These are phyloP conservation scores for Synergus japonicus DNA, from an alignment of 2,888 invertebrate species.

Conservation along the genomic window DNA sequence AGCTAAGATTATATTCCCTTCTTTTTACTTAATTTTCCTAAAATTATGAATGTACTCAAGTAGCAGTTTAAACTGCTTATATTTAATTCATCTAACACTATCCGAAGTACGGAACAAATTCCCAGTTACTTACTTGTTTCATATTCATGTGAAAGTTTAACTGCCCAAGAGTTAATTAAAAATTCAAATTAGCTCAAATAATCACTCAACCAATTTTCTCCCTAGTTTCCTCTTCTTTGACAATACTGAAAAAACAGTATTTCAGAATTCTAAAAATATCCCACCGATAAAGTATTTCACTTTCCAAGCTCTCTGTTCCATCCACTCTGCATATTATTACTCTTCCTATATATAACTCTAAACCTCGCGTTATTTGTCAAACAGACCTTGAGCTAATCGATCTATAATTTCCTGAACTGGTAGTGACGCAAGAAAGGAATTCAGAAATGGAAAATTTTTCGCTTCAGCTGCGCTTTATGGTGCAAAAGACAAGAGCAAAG, in stretches of 20 bases:
- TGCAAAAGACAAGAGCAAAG: conserved; percentile 41
- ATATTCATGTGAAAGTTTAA: neutral
- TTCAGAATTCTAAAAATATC: no score
- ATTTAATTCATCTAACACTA: neutral
- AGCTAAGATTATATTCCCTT: neutral
- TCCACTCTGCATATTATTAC: no score
- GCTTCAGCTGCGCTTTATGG: conserved; percentile 38
- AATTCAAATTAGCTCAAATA: neutral
- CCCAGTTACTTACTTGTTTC: neutral
- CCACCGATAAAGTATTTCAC: no score
- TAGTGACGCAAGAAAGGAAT: conserved; percentile 30
- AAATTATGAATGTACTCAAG: neutral
- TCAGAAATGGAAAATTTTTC: conserved; percentile 35
- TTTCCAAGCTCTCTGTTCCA: no score
- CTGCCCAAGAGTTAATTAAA: neutral
- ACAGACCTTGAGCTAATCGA: neutral
- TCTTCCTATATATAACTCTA: no score
- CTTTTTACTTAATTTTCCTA: neutral
- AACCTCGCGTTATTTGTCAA: neutral
- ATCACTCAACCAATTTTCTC: no score
- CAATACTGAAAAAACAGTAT: no score
- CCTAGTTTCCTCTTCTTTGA: no score
- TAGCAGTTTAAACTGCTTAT: neutral
- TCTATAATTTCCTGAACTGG: conserved; percentile 20
- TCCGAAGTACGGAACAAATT: neutral